Conservation (phyloP, 2,888 invertebrate genomes). For the Adelognathus sp. region DNA sequence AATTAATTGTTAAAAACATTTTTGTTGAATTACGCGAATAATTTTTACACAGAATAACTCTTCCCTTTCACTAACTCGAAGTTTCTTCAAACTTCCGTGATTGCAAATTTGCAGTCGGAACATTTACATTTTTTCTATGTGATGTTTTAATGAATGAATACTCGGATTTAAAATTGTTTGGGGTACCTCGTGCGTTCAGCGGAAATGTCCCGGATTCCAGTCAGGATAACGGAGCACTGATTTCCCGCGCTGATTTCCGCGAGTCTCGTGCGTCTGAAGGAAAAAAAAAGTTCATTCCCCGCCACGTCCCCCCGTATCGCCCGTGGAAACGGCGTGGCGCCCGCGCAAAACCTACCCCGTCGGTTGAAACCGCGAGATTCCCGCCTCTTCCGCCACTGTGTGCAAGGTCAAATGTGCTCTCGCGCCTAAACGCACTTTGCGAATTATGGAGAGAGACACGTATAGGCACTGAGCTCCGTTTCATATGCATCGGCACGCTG, state of each 20-base stretch:
- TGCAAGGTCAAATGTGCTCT: not conserved
- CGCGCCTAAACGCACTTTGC: not conserved
- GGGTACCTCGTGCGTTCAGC: constrained; percentile 29
- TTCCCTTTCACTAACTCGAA: too few relatives aligned
- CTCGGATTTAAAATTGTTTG: not conserved
- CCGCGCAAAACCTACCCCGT: constrained; percentile 47
- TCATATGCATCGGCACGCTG: too few relatives aligned
- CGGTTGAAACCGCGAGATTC: not conserved
- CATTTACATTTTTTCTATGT: too few relatives aligned
- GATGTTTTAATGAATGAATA: not conserved
- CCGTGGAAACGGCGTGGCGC: constrained; percentile 27
- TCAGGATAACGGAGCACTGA: constrained; percentile 54
- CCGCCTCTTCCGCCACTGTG: constrained; percentile 3
- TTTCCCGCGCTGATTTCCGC: constrained; percentile 44
- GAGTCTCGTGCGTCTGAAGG: constrained; percentile 4
- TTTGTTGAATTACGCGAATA: too few relatives aligned
- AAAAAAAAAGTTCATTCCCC: constrained; percentile 10
- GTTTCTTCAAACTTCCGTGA: too few relatives aligned
- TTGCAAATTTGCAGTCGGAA: too few relatives aligned
- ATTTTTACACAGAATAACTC: too few relatives aligned
- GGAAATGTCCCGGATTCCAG: constrained; percentile 35
- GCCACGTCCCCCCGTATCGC: constrained; percentile 20
- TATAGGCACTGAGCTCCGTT: too few relatives aligned
- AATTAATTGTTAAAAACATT: too few relatives aligned
- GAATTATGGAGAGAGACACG: not conserved